These are phyloP conservation scores for Diadegma fenestrale DNA, from an alignment of 2,888 invertebrate species.

Conservation along the genomic window DNA sequence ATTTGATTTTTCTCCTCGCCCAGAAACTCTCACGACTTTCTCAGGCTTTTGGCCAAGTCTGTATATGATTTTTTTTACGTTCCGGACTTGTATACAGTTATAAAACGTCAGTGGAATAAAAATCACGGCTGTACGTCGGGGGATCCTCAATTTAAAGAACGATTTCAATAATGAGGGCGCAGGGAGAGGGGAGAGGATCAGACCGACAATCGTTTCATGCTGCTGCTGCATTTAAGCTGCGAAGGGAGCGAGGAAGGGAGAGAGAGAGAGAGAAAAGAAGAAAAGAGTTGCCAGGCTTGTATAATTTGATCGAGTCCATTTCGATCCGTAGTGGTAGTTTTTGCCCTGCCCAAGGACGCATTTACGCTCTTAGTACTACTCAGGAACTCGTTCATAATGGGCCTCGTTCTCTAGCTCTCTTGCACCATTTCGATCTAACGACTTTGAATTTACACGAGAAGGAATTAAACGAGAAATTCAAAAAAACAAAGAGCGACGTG, in stretches of 20 bases:
- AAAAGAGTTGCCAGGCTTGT: conserved; percentile 38
- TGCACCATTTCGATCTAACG: conserved; percentile 48
- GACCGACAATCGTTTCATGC: conserved; percentile 45
- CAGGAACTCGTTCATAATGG: conserved; percentile 28
- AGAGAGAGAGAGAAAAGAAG: neutral
- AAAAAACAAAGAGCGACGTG: neutral
- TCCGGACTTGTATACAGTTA: conserved; percentile 8
- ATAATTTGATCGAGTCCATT: conserved; percentile 66
- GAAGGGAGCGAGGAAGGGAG: conserved; percentile 13
- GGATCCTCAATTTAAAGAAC: conserved; percentile 65
- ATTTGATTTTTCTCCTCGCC: too few relatives aligned
- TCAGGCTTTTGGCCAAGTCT: neutral
- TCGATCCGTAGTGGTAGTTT: conserved; percentile 53
- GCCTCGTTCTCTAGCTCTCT: neutral
- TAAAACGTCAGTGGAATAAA: conserved; percentile 12
- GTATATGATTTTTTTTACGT: neutral
- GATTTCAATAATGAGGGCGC: conserved; percentile 61
- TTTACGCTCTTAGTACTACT: conserved; percentile 58
- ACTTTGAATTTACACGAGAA: conserved; percentile 53
- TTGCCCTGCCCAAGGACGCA: conserved; percentile 46
- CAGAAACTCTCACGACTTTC: too few relatives aligned
- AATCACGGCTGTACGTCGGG: conserved; percentile 30
- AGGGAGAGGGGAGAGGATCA: neutral
- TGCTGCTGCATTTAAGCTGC: neutral
- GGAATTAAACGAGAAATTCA: conserved; percentile 56